Evolutionary conservation across 2,797 vertebrate species (phyloP), one percentile per base, ranked within the genome.

Genomic region (Agapornis canus): DNA sequence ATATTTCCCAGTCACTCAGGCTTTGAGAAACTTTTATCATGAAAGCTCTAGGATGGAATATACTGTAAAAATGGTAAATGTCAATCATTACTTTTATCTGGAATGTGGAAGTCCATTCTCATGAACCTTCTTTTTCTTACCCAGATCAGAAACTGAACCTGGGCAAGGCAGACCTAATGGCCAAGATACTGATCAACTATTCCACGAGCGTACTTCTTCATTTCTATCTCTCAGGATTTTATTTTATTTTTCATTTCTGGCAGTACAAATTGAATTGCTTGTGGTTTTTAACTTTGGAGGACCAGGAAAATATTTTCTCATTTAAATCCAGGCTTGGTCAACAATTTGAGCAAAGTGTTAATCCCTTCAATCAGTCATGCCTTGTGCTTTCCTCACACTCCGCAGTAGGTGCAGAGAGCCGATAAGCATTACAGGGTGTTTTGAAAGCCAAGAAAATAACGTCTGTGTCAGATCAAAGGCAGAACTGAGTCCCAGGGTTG

Each of bases 381-480:
- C 52, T 21, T 27, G 25, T 63, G 19, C 54, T 90, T 69, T 69
- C 80, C 13, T 8, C 15, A 9, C 0, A 0, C 56, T 77, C 51
- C 0, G 0, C 5, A 8, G 59, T 78, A 17, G 5, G 52, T 72
- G 87, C 51, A 54, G 51, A 51, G 47, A 64, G 48, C 22, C 0
- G 14, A 69, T 56, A 63, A 77, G 43, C 22, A 0, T 79, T 66
- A 10, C 5, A 31, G 32, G 26, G 31, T 47, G 6, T 61, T 82
- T 21, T 52, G 48, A 68, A 89, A 85, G 52, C 57, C 61, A 65
- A 71, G 48, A 49, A 88, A 90, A 88, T 68, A n/a, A 29, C 2
- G 2, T 64, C 29, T 78, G 16, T 87, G 71, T 84, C 65, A 86
- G 52, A 92, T 91, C 82, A 94, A 90, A 92, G 87, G 81, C 76